Base-by-base conservation (phyloP, 1,140 invertebrate species). In the Battus philenor region DNA sequence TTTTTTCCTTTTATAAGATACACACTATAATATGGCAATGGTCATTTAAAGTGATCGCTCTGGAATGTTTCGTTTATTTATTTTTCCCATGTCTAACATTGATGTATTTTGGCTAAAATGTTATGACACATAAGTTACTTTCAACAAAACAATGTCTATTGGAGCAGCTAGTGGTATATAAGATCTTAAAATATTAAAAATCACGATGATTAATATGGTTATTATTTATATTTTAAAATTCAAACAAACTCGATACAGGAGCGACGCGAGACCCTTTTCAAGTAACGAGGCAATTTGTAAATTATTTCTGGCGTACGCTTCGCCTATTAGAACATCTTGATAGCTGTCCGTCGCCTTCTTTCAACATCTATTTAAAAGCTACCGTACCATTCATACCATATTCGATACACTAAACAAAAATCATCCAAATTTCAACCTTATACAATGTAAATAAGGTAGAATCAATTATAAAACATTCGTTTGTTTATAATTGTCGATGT, bases 351-450 rank as follows among this genome's bases (percentile, higher is more conserved):
- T 78, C 68, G 57, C 64, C 62, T 80, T 82, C 80, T 84, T 80
- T 84, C 80, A 82, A 56, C 80, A 49, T 84, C 74, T 80, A 80
- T 84, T 84, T 84, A 80, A 84, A 81, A 80, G 75, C 71, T 56
- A 63, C 63, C 44, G 59, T 53, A 64, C 47, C 20, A 43, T 17
- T 32, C 27, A 47, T 30, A 12, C 27, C 5, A 29, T 36, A 27
- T 38, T 12, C 43, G 13, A 24, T 32, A 32, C n/a, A 1, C 8
- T 13, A n/a, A 30, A 45, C n/a, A 26, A 31, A 50, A 32, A 12
- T 11, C 12, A 29, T 9, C 11, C 11, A 6, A 64, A 32, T 39
- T 30, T 54, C 11, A 15, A 45, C 44, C 43, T 53, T 60, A 50
- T 22, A 9, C n/a, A 26, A 2, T 11, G 11, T 8, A 0, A 16